Percentiles rank a stretch among this genome's conserved stretches.
These are phyloP conservation scores for Eubasilissa splendida DNA, from an alignment of 2,888 invertebrate genomes.

Conservation along the genomic window DNA sequence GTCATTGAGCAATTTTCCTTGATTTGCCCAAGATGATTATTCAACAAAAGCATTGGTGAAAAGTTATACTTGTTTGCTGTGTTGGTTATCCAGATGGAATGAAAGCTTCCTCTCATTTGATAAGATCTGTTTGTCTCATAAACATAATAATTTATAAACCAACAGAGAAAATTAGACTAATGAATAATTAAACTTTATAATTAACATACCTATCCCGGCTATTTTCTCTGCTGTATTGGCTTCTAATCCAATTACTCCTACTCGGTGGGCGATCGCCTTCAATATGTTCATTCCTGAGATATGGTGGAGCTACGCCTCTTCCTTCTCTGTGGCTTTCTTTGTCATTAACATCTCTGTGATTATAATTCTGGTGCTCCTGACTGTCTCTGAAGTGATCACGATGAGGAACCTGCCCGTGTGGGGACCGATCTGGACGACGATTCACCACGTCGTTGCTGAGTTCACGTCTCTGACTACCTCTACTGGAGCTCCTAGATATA, in stretches of 20 bases:
- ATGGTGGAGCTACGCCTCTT: conserved; percentile 62
- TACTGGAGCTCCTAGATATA: conserved; percentile 67
- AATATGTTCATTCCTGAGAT: conserved; percentile 59
- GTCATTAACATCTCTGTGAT: conserved; percentile 62
- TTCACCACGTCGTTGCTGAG: conserved; percentile 45
- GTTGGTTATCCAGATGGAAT: no score
- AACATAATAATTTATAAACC: no score
- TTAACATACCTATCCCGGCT: conserved; percentile 67
- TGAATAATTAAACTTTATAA: no score
- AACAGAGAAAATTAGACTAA: no score
- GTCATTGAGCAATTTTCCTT: no score
- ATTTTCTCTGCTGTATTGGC: conserved; percentile 69
- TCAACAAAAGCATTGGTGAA: no score
- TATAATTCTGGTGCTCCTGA: conserved; percentile 44
- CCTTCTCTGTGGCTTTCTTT: conserved; percentile 68
- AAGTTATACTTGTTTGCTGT: no score
- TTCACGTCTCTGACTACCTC: conserved; percentile 63
- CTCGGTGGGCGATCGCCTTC: conserved; percentile 60
- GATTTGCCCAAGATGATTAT: no score
- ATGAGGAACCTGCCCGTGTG: conserved; percentile 52
- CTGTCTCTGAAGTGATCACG: conserved; percentile 52
- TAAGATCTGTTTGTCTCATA: no score
- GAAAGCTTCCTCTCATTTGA: no score
- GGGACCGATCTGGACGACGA: conserved; percentile 54
- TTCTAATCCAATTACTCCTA: conserved; percentile 53